Conservation (phyloP, 2,888 invertebrate species). For the Apamea anceps region DNA sequence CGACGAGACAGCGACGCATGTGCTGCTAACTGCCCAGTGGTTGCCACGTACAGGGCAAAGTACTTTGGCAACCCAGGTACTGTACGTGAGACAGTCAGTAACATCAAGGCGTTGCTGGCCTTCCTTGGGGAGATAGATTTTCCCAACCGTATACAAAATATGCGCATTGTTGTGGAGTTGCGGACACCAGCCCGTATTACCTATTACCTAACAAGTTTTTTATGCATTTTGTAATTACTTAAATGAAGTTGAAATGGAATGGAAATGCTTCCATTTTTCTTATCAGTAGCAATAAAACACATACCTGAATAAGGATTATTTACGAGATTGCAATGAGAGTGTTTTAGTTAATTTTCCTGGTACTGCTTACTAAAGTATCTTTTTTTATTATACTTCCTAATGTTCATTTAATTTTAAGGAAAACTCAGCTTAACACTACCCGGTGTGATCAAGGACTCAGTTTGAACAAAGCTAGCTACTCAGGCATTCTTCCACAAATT, state of each 20-base stretch:
- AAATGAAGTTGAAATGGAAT: constrained; percentile 11
- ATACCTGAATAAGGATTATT: not conserved
- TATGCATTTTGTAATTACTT: constrained; percentile 16
- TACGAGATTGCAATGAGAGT: not conserved
- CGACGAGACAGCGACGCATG: too few species aligned
- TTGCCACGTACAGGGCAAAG: too few species aligned
- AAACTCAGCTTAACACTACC: not conserved
- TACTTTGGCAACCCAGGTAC: too few species aligned
- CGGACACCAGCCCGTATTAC: too few species aligned
- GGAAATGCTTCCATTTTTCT: constrained; percentile 16
- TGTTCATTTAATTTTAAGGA: not conserved
- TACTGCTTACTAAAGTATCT: not conserved
- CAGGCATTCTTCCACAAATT: not conserved
- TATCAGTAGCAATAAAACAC: constrained; percentile 36
- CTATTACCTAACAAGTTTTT: not conserved
- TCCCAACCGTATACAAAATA: too few species aligned
- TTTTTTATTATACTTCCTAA: not conserved
- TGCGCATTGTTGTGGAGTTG: too few species aligned
- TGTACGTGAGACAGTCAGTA: too few species aligned
- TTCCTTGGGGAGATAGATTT: too few species aligned
- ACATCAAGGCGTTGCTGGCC: too few species aligned
- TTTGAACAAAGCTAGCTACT: not conserved
- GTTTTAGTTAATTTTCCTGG: constrained; percentile 9
- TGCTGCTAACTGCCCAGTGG: too few species aligned
- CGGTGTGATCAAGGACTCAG: not conserved